Base-by-base conservation (phyloP, 2,888 invertebrate genomes). In the Agelastica alni region DNA sequence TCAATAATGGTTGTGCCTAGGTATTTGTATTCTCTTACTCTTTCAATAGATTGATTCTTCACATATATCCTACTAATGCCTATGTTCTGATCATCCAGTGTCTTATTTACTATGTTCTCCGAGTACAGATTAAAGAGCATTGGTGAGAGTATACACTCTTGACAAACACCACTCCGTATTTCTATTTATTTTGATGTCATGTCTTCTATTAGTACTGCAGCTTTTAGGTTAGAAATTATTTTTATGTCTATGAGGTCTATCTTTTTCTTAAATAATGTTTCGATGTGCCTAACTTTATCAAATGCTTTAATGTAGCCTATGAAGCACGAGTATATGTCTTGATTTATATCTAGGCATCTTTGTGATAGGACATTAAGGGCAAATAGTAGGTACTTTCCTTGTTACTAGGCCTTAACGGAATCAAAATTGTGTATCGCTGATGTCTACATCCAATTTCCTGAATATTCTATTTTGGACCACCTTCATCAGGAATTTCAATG, bases 371-470 rank as follows among this genome's bases (percentile, higher is more conserved):
- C 53, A 17, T 61, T 47, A 13, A 60, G 18, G 6, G 46, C 18
- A 28, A 60, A 59, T 4, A 60, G 46, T n/a, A n/a, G n/a, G n/a
- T 12, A 57, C 57, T 36, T 61, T 59, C 51, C 57, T 49, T 22
- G 59, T 61, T 36, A 56, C 53, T 12, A 55, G 31, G 7, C 51
- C 51, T 9, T 60, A 49, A 6, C 44, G 20, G 37, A 65, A 64
- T 3, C 59, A 63, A 57, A 66, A 66, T 45, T 62, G 61, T 20
- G 56, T 59, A 4, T 46, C 28, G 16, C 48, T 43, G 30, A 63
- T 60, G 45, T 59, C 39, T 34, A 36, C 34, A 54, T 61, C 57
- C 3, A 31, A 20, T n/a, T n/a, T n/a, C n/a, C n/a, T n/a, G n/a
- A n/a, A n/a, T n/a, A n/a, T n/a, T n/a, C n/a, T n/a, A n/a, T n/a